Evolutionary conservation across 2,113 vertebrate species (phyloP).

Genomic region (Pan paniscus): DNA sequence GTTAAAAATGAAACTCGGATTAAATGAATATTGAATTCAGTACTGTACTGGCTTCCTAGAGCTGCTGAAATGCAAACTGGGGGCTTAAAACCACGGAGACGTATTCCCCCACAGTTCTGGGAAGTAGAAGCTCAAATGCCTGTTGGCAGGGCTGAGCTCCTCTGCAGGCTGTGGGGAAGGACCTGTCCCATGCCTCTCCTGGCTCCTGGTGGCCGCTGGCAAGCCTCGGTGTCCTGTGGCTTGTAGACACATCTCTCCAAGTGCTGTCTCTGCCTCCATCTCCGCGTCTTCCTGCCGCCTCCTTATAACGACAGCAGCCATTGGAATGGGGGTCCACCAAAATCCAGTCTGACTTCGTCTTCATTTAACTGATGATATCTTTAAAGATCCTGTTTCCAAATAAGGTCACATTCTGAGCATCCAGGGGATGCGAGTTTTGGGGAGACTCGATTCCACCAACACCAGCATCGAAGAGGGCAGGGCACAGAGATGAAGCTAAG

Average conservation of each 20-base stretch:
- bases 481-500: background rate
- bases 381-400: background rate
- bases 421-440: background rate
- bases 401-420: background rate
- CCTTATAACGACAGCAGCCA: background rate
- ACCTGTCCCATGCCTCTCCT: no score
- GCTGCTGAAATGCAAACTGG: no score
- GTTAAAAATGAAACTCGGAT: background rate
- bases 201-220: background rate
- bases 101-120: fast-evolving
- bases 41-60: background rate
- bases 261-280: background rate
- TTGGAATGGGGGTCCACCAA: background rate
- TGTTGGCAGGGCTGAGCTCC: background rate
- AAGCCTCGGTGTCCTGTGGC: background rate
- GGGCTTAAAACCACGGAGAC: background rate
- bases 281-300: background rate
- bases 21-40: no score
- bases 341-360: background rate
- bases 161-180: background rate
- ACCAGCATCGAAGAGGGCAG: background rate
- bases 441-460: background rate
- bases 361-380: background rate
- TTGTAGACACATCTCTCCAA: no score
- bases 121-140: no score